Evolutionary conservation across 2,888 invertebrate genomes (phyloP).

Genomic region (Apamea anceps): DNA sequence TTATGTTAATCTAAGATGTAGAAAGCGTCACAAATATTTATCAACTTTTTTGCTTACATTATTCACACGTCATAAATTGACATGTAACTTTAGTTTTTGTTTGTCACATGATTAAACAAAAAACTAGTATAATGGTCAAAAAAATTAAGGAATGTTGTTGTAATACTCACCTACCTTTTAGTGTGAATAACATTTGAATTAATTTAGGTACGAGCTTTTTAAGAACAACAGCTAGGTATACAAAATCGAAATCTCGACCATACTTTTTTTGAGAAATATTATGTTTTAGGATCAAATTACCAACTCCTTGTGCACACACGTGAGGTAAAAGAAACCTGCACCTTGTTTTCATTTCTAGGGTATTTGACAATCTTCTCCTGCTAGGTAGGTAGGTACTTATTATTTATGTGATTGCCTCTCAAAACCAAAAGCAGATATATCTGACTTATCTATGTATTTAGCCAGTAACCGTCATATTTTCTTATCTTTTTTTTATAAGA

Average conservation of each 20-base stretch:
- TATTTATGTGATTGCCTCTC: neutral
- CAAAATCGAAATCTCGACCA: neutral
- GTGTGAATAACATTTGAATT: neutral
- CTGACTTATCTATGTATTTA: no score
- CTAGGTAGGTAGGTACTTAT: neutral
- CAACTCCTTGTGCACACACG: neutral
- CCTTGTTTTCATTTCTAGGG: neutral
- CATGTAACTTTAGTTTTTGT: constrained; percentile 22
- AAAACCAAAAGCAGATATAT: neutral
- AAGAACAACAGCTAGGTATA: no score
- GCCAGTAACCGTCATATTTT: neutral
- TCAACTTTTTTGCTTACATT: constrained; percentile 21
- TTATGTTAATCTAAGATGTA: neutral
- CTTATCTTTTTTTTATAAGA: neutral
- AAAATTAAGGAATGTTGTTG: constrained; percentile 8
- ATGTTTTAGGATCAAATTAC: neutral
- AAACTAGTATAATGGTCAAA: constrained; percentile 36
- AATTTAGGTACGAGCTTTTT: neutral
- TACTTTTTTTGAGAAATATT: neutral
- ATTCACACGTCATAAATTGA: constrained; percentile 8
- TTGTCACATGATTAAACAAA: neutral
- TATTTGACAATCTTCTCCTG: neutral
- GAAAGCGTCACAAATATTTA: neutral
- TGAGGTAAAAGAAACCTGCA: neutral
- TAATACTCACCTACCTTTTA: neutral